A percentile compares a stretch with the other conserved stretches of the same genome.
Conservation (phyloP, 1,140 invertebrate species). For the Panagrolaimus sp. region DNA sequence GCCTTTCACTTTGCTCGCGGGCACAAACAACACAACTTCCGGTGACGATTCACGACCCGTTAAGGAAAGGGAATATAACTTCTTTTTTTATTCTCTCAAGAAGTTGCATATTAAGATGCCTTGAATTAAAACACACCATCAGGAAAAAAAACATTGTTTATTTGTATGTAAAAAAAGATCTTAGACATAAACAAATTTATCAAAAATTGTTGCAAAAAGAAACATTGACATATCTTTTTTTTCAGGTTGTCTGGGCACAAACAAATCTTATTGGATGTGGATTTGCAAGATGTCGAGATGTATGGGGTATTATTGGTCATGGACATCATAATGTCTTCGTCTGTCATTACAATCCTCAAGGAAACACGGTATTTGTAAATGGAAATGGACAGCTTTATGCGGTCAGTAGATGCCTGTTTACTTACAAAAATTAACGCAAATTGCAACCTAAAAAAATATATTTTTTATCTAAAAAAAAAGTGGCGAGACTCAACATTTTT, state of each 20-base stretch:
- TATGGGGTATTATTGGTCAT: slow-evolving; percentile 44
- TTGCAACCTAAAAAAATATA: too few relatives aligned
- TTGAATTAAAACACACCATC: neutral
- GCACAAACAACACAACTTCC: slow-evolving; percentile 6
- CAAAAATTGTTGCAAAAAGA: too few relatives aligned
- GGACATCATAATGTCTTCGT: slow-evolving; percentile 54
- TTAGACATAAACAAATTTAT: too few relatives aligned
- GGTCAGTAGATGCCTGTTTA: slow-evolving; percentile 38
- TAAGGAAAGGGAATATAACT: neutral
- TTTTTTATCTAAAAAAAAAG: too few relatives aligned
- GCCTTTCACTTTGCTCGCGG: neutral
- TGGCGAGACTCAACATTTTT: too few relatives aligned
- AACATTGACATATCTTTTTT: slow-evolving; percentile 15
- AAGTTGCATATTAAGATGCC: too few relatives aligned
- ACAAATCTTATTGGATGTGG: slow-evolving; percentile 55
- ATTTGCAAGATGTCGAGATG: slow-evolving; percentile 51
- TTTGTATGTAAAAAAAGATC: too few relatives aligned
- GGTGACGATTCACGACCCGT: slow-evolving; percentile 13
- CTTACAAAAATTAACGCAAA: neutral
- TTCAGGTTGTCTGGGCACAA: slow-evolving; percentile 58
- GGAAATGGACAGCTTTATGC: slow-evolving; percentile 44
- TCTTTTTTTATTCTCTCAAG: neutral
- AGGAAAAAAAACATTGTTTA: neutral
- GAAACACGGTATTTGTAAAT: slow-evolving; percentile 53
- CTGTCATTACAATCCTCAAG: slow-evolving; percentile 57